Evolutionary conservation across 2,113 vertebrate species (phyloP), one percentile per base, ranked within the genome.

Genomic region (Meleagris gallopavo): DNA sequence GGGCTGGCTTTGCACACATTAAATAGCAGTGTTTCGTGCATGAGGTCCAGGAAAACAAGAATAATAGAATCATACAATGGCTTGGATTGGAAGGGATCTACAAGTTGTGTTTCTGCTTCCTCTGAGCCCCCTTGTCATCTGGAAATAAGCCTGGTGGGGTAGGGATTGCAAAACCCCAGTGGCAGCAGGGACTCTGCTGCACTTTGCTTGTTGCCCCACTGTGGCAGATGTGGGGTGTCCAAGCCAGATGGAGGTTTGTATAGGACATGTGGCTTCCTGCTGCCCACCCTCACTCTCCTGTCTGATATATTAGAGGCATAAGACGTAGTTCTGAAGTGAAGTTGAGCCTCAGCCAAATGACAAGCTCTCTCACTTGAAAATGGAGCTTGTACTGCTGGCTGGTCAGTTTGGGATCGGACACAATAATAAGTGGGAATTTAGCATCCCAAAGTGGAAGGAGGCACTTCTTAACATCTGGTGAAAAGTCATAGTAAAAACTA

Each of bases 171-270:
- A 38, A 84, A 46, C 14, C 30, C 34, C 34, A 14, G 2, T 16
- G 16, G 38, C 3, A 1, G 3, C 11, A 21, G 10, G 13, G 24
- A 6, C 22, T 74, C 13, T 77, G 8, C 67, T 48, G 32, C 22
- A 21, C 15, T 72, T 70, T 41, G 65, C 80, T 41, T n/a, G 8
- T 76, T 76, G n/a, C 13, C 6, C 4, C 1, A 0, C 58, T 6
- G 3, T 0, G 0, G 16, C 54, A 25, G 14, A 46, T 41, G 8
- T 0, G 0, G 11, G 12, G 4, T 10, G 2, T 45, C 29, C 0
- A 1, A 74, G 20, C 27, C 22, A 46, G 16, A 34, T 61, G 20
- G 58, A 79, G 6, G 4, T 74, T 27, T 74, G 74, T 64, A 30
- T 10, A 46, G 38, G 40, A 8, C 0, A 0, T n/a, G 25, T 32